Percentiles rank a stretch among this genome's conserved stretches.
Conservation (phyloP, 2,797 vertebrate species). For the Schizopygopsis pylzovi region DNA sequence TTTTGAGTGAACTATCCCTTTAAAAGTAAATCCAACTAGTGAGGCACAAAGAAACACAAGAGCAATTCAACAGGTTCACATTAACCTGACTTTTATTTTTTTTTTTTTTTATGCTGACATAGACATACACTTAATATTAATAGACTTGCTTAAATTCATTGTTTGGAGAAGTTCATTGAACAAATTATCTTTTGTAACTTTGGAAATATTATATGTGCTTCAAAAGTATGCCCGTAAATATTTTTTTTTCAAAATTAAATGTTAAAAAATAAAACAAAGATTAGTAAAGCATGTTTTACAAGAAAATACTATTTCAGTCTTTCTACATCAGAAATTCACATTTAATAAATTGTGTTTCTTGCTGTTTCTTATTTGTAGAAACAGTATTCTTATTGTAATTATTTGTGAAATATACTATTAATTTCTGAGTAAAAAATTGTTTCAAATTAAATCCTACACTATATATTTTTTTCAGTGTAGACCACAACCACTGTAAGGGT, state of each 20-base stretch:
- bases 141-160: background rate
- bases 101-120: background rate
- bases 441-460: background rate
- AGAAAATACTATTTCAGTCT: background rate
- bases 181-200: background rate
- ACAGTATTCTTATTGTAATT: background rate
- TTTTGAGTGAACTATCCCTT: too few species aligned
- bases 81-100: too few species aligned
- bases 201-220: background rate
- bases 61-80: too few species aligned
- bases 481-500: slow-evolving; percentile 9
- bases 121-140: too few species aligned
- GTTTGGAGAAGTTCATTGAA: background rate
- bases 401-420: background rate
- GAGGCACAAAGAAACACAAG: too few species aligned
- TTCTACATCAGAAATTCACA: background rate
- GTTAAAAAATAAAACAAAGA: background rate
- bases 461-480: background rate
- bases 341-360: background rate
- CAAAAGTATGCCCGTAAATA: background rate
- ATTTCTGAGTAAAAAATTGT: background rate
- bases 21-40: too few species aligned
- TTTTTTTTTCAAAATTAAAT: background rate
- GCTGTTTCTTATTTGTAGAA: background rate
- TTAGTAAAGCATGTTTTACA: background rate